Evolutionary conservation across 2,888 invertebrate genomes (phyloP), one percentile per base, ranked within the genome.

Genomic region (Melipona bicolor): DNA sequence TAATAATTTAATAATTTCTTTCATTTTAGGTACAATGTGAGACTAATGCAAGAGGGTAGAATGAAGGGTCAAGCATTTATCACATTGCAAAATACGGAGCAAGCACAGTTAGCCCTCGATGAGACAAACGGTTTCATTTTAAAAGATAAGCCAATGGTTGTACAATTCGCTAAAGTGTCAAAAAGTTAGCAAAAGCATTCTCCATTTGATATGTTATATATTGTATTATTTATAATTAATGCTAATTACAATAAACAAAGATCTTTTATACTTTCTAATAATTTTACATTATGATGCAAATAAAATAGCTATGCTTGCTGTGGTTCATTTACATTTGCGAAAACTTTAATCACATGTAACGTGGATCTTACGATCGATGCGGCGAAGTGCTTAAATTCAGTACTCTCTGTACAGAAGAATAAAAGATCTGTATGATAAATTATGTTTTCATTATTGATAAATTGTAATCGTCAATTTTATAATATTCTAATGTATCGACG

Each of bases 11-110:
- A 69, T n/a, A 62, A 36, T 36, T 5, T 76, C 36, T 76, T 54
- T 79, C 67, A 74, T 92, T 94, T 52, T 88, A 96, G 95, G 92
- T 96, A 96, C 92, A 95, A 96, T 94, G 96, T 99, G 6, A 96
- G 97, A 89, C 95, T 98, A 21, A 98, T 99, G 98, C 97, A 98
- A 92, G 98, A 98, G 94, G 99, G 99, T 0, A 96, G 98, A 92
- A 99, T 99, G 99, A 99, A 98, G 94, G 99, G 99, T 0, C 99
- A 99, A 95, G 98, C 98, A 0, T 99, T 99, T 95, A 96, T 99
- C 0, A 98, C 98, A 0, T 95, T 98, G 77, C 97, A 98, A 75
- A 96, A 95, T 90, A 95, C 96, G 21, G 95, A 95, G 69, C 95
- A 96, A 90, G 98, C 98, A 0, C 96, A 97, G 91, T 95, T 95